A percentile compares a stretch with the other conserved stretches of the same genome.
Conservation (phyloP, 1,140 invertebrate species). For the Tetramorium simillimum region DNA sequence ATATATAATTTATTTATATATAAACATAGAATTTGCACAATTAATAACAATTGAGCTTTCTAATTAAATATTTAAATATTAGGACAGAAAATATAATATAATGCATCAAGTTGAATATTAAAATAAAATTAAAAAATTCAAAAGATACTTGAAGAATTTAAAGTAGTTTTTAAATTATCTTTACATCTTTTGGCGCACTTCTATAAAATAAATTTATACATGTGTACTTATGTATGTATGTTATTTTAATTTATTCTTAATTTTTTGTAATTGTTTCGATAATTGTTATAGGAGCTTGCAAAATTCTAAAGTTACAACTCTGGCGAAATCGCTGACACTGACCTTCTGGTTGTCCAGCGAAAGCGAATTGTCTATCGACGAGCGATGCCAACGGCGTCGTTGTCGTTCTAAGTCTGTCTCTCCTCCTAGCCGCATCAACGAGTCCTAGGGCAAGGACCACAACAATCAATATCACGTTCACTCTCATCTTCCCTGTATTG, state of each 20-base stretch:
- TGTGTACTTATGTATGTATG: neutral
- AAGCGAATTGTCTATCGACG: slow-evolving; percentile 66
- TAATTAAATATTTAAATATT: neutral
- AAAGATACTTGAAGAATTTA: neutral
- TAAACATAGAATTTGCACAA: neutral
- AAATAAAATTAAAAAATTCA: neutral
- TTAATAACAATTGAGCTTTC: neutral
- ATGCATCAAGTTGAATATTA: neutral
- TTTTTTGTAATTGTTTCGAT: neutral
- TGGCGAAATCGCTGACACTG: slow-evolving; percentile 44
- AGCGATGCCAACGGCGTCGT: neutral
- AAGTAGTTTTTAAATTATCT: neutral
- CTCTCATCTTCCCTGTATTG: slow-evolving; percentile 25
- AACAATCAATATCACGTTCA: slow-evolving; percentile 24
- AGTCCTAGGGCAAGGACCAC: slow-evolving; percentile 34
- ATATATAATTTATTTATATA: neutral
- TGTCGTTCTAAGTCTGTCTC: slow-evolving; percentile 27
- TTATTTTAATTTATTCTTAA: neutral
- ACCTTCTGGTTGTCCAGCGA: slow-evolving; percentile 76
- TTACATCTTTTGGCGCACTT: neutral
- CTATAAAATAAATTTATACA: neutral
- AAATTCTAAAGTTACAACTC: neutral
- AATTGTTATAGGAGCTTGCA: neutral
- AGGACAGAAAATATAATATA: neutral
- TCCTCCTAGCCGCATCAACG: slow-evolving; percentile 53